Percentiles rank a stretch among this genome's conserved stretches.
These are phyloP conservation scores for Drosophila equinoxialis DNA, from an alignment of 1,140 invertebrate genomes.

Conservation along the genomic window DNA sequence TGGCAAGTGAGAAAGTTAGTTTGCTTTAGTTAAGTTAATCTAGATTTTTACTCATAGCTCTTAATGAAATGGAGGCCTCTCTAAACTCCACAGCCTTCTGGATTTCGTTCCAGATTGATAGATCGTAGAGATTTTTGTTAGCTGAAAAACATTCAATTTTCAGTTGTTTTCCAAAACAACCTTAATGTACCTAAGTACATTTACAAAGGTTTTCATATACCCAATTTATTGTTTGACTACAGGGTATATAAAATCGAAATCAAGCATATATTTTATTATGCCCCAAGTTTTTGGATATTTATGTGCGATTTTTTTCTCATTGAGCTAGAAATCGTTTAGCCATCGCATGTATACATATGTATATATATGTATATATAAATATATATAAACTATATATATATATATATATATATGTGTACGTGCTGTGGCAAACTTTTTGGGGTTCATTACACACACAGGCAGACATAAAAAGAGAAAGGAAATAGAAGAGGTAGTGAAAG, in stretches of 20 bases:
- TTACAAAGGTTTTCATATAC: background rate
- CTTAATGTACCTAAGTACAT: too few relatives aligned
- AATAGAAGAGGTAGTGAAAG: background rate
- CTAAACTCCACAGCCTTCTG: too few relatives aligned
- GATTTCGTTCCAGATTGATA: too few relatives aligned
- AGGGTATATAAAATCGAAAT: constrained; percentile 10
- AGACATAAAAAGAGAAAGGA: background rate
- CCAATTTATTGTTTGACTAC: background rate
- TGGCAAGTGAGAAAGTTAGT: too few relatives aligned
- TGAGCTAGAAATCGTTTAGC: constrained; percentile 65
- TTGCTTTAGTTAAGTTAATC: too few relatives aligned
- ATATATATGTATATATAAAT: constrained; percentile 28
- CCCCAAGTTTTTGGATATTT: constrained; percentile 49
- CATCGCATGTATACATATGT: constrained; percentile 30
- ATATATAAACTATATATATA: constrained; percentile 24
- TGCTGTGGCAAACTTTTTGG: constrained; percentile 62
- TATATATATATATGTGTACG: constrained; percentile 47
- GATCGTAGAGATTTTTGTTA: too few relatives aligned
- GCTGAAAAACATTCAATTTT: too few relatives aligned
- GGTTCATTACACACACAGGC: constrained; percentile 51
- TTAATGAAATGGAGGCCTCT: too few relatives aligned
- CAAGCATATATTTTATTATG: constrained; percentile 58
- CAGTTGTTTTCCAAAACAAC: too few relatives aligned
- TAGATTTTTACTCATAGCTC: too few relatives aligned
- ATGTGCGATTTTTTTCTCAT: constrained; percentile 72